Evolutionary conservation across 2,888 invertebrate species (phyloP).

Genomic region (Cephus pulcher): DNA sequence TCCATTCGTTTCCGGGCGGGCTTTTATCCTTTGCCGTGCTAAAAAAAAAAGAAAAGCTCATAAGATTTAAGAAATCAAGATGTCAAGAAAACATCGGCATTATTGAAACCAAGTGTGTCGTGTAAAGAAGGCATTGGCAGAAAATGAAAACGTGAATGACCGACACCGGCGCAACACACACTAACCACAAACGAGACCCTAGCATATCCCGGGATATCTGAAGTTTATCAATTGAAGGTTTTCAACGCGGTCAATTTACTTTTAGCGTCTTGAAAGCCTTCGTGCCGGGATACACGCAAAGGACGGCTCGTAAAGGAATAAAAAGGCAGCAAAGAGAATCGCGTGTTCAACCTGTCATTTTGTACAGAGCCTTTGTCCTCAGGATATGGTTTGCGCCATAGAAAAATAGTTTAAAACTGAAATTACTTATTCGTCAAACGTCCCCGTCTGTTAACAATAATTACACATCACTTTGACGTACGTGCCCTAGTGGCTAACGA

Average conservation of each 20-base stretch:
- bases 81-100: neutral
- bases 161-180: neutral
- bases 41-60: conserved; percentile 26
- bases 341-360: neutral
- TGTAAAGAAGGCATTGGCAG: neutral
- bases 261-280: neutral
- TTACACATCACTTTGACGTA: neutral
- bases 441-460: neutral
- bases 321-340: neutral
- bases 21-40: conserved; percentile 54
- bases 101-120: neutral
- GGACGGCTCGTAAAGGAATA: neutral
- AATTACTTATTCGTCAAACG: neutral
- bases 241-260: neutral
- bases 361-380: neutral
- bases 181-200: neutral
- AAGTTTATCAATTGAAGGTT: neutral
- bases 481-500: neutral
- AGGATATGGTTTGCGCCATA: neutral
- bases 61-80: too few species aligned
- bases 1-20: conserved; percentile 56
- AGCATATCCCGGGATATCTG: neutral
- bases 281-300: neutral
- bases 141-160: neutral
- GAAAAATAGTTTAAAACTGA: conserved; percentile 14